Conservation (phyloP, 2,797 vertebrate genomes). For the Vultur gryphus region DNA sequence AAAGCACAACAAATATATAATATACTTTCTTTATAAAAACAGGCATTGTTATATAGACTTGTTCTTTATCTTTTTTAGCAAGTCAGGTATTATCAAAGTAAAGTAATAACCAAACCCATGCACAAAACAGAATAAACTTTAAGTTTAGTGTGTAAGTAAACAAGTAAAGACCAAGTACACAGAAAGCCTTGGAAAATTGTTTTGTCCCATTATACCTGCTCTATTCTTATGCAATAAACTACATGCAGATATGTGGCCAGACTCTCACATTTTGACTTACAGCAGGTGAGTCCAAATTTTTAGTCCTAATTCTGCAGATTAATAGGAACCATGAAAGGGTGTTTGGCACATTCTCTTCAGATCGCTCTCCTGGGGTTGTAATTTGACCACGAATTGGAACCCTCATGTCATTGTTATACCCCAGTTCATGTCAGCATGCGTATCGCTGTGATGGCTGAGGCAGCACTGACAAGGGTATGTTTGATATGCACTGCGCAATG, state of each 20-base stretch:
- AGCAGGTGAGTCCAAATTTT: not conserved
- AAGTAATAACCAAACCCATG: not conserved
- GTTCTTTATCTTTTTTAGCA: not conserved
- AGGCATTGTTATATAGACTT: not conserved
- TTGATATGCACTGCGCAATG: fast-evolving
- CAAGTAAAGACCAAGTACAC: not conserved
- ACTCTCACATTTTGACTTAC: not conserved
- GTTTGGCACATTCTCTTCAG: not conserved
- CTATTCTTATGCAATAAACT: not conserved
- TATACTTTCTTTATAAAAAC: not conserved
- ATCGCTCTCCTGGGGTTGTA: not conserved
- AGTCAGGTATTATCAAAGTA: not conserved
- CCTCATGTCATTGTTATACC: not conserved
- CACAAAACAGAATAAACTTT: not conserved
- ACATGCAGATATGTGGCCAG: not conserved
- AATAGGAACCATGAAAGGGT: not conserved
- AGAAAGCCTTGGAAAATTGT: not conserved
- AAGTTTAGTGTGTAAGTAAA: slow-evolving; percentile 1
- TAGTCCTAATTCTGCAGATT: not conserved
- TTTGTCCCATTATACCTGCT: not conserved
- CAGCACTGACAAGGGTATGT: not conserved
- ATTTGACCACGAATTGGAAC: not conserved
- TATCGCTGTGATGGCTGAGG: not conserved
- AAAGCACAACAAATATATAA: not conserved
- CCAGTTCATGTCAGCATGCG: fast-evolving